Evolutionary conservation across 2,797 vertebrate species (phyloP), one percentile per base, ranked within the genome.

Genomic region (Erpetoichthys calabaricus): DNA sequence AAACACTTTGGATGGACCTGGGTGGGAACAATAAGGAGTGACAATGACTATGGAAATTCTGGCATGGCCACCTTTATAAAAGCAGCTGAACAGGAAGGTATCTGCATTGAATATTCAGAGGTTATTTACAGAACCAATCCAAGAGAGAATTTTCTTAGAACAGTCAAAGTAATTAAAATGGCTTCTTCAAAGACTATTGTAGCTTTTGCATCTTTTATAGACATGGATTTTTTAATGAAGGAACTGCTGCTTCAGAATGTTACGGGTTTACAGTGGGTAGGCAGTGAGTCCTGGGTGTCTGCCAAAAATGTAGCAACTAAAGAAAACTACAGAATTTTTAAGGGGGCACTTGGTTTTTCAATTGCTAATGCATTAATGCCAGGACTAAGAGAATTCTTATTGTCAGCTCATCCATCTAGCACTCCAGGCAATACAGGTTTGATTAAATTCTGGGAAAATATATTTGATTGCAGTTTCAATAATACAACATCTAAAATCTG

Each of bases 201-300:
- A 51, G 85, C 86, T 5, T 88, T 88, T 67, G 76, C 76, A 47
- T 80, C 83, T 50, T 79, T 75, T 4, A 83, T 77, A 44, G 85
- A 87, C 64, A 70, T 88, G 25, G 80, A 83, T 53, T 78, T 82
- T 56, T 79, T 87, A n/a, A 69, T 84, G 43, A 79, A 80, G 62
- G 84, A 86, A 73, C 79, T 86, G 8, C 68, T 80, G 52, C 58
- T 63, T 55, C 80, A 88, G 61, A 85, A 84, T 44, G 73, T 86
- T 55, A 85, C 78, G 2, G 82, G 78, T 9, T 68, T 82, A 47
- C 84, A 86, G 63, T 88, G 86, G 83, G 81, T 86, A 46, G 86
- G 85, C 69, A 86, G 82, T 42, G 84, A 88, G 63, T 81, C 82
- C 47, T 88, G 84, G 86, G 83, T 85, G 65, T 83, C 84, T 1